These are phyloP conservation scores for Hipparchia sbordonii DNA, from an alignment of 2,888 invertebrate genomes.

Conservation along the genomic window DNA sequence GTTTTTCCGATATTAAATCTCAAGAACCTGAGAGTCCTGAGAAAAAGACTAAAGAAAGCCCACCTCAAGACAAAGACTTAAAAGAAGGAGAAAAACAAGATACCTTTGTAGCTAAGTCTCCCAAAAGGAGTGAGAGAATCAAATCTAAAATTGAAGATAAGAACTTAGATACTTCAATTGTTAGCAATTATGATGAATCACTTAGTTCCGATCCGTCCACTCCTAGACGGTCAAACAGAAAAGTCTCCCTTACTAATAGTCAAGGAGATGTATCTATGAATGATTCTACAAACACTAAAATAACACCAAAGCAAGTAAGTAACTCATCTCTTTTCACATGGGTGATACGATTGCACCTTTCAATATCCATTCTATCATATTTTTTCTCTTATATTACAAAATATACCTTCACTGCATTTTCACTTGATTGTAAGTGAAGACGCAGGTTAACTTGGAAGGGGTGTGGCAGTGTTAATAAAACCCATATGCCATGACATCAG, in stretches of 20 bases:
- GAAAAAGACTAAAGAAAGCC: conserved; percentile 14
- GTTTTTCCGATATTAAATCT: conserved; percentile 26
- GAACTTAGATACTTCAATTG: conserved; percentile 50
- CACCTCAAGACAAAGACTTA: conserved; percentile 30
- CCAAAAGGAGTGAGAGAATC: conserved; percentile 58
- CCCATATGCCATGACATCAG: too few species aligned
- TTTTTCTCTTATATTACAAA: too few species aligned
- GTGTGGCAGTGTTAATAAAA: too few species aligned
- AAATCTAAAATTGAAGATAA: conserved; percentile 54
- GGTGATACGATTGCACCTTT: too few species aligned
- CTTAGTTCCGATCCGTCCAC: conserved; percentile 52
- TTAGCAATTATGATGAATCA: conserved; percentile 56
- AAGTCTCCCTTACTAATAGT: conserved; percentile 55
- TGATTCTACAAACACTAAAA: conserved; percentile 57
- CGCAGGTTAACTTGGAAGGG: too few species aligned
- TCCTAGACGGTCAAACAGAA: conserved; percentile 57
- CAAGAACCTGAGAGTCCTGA: conserved; percentile 1
- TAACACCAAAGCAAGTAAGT: conserved; percentile 73
- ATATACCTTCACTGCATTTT: too few species aligned
- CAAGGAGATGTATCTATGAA: conserved; percentile 58
- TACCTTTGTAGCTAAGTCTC: conserved; percentile 42
- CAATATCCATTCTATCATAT: too few species aligned
- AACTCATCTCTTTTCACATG: not conserved
- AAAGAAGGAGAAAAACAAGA: conserved; percentile 28
- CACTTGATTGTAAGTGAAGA: too few species aligned